Base-by-base conservation (phyloP, 2,888 invertebrate genomes). In the Lepidochrysops patricia region DNA sequence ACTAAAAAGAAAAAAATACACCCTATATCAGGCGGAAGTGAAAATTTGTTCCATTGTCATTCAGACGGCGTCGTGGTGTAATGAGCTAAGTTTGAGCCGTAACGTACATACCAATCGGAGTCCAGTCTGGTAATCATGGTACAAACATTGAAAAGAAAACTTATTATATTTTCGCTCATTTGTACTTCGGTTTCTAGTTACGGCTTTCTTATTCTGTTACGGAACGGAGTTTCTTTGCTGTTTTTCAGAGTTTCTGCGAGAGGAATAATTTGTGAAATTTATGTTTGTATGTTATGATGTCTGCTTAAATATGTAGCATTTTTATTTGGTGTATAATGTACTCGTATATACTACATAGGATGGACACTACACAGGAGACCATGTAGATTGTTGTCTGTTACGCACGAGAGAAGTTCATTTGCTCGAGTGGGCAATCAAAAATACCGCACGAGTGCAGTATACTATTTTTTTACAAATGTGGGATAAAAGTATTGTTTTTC, bases 71-170 rank as follows among this genome's bases (percentile, higher is more conserved):
- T 79, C 74, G 72, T 72, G 70, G 73, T 79, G 88, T 88, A 87
- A 88, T 89, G 88, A 89, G 87, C 84, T 86, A 88, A 89, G 86
- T 89, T 89, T 80, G 78, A 80, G 80, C 74, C 81, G 82, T 81
- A 82, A 85, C 88, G 84, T 88, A 87, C 88, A 87, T 87, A 87
- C 84, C 85, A 85, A 87, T 86, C 80, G 80, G 74, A 72, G 69
- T 72, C 68, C 72, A 68, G 70, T 64, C 66, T 80, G 77, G 79
- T 82, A 84, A 82, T 79, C 81, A 80, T 77, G 71, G 73, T 77
- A 72, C 77, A 80, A 76, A 81, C 79, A 82, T 75, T 73, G 69
- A 77, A 76, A 79, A 78, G 73, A 75, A 80, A 82, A 68, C 72
- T 81, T 79, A 66, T 75, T 76, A 76, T 78, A 72, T 76, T 76